Base-by-base conservation (phyloP, 1,140 invertebrate genomes). In the Papilio glaucus region DNA sequence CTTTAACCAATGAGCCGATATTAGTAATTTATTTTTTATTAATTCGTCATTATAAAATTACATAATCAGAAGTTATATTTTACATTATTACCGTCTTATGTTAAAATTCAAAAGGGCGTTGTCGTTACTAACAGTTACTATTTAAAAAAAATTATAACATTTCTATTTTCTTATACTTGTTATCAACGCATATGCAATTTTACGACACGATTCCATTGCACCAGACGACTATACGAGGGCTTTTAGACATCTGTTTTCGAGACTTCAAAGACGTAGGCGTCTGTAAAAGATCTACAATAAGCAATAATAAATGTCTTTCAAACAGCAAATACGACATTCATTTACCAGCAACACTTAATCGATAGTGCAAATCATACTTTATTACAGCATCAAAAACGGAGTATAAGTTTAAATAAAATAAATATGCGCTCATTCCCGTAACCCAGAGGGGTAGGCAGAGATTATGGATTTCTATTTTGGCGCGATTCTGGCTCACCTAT, bases 231-330 rank as follows among this genome's bases (percentile, higher is more conserved):
- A 53, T 8, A 24, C 29, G 45, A 53, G 49, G 12, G 49, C 49
- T 21, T 53, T 53, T 53, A 53, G 49, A 53, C 49, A 53, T 53
- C 49, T 53, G 49, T 53, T 53, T 53, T 53, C 18, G 24, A 53
- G 18, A 53, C 18, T 53, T 33, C 29, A 33, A 33, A 33, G 2
- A 33, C 29, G 2, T 24, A 53, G 21, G 49, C 49, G 18, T 12
- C 49, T 53, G 49, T 53, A 41, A 53, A 9, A 18, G 18, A 18
- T 4, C 18, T 24, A 18, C 24, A 41, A 41, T n/a, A 45, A 15
- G 42, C 15, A 0, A 42, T 42, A 45, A 45, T 45, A 18, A 18
- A 45, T 45, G 42, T 45, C 42, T 45, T 45, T 45, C n/a, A 45
- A 45, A 15, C 13, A 1, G 42, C n/a, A 45, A 45, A 45, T 15